Base-by-base conservation (phyloP, 2,797 vertebrate species). In the Ciconia nigra region DNA sequence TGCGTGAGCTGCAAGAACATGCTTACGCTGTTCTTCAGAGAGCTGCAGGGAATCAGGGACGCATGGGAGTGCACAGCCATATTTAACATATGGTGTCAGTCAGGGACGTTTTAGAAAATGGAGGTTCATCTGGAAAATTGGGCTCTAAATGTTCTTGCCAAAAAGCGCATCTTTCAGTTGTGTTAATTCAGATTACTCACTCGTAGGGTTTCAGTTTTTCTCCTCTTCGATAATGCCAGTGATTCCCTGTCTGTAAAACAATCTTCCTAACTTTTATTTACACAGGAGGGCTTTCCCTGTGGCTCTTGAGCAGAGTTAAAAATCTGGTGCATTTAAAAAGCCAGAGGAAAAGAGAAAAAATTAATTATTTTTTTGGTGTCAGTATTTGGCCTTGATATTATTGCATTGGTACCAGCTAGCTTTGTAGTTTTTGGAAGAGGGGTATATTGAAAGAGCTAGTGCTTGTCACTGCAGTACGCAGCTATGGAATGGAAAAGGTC, bases 71-170 rank as follows among this genome's bases (percentile, higher is more conserved):
- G 42, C 46, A 17, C 35, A 58, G 65, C 41, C 79, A 47, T 73
- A 31, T 81, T 81, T 81, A 81, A 76, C 0, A 11, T 83, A 86
- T 37, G 39, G 76, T 93, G 76, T 44, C 3, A 11, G 39, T 92
- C 79, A 72, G 83, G 65, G 65, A 44, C 3, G 4, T 90, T 83
- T 81, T 61, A 72, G 57, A 74, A 96, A 94, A 91, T 57, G 51
- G 79, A 95, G 37, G 57, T 65, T 81, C 95, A 61, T 87, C 84
- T 94, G 72, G 79, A 94, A 96, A 83, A 80, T 14, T 42, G 59
- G 72, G 33, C 46, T 88, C 13, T 72, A 51, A 81, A 59, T 47
- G 52, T 88, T 86, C 67, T 93, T 85, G 69, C 52, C 79, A 90
- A 88, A 87, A 95, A 76, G 12, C 0, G 0, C 88, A 65, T 91